Base-by-base conservation (phyloP, 2,797 vertebrate genomes). In the Sarcoramphus papa region DNA sequence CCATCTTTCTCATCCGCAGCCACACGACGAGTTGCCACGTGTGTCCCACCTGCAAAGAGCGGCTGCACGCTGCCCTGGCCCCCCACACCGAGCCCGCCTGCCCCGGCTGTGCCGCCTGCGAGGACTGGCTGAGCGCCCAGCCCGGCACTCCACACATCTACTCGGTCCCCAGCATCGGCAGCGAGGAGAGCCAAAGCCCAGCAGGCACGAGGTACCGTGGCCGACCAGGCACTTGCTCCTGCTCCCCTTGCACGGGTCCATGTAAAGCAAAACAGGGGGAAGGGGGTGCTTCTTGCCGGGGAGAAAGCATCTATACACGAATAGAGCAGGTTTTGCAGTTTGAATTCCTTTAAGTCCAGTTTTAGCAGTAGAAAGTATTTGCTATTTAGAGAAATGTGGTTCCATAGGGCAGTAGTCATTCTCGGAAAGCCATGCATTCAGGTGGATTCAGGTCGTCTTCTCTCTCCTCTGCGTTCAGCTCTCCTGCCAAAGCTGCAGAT, bases 61-160 rank as follows among this genome's bases (percentile, higher is more conserved):
- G 3, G 85, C 64, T 96, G n/a, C 96, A 96, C 24, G 1, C 25
- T 0, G 54, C 50, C 47, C 62, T 69, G 90, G 67, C 48, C 41
- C 35, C 80, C 15, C 4, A 0, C 2, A 1, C 40, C 1, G 35
- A 53, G 73, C 93, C 73, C 3, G 0, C 6, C 0, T 1, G 0
- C 17, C 47, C 0, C 0, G 5, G 50, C 75, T 97, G 96, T 25
- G 8, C 24, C 28, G 0, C 48, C 92, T 96, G 96, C 24, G 14
- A 54, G 90, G 8, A 1, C 28, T 94, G 88, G 92, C 60, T 92
- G 75, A 47, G 51, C 9, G 4, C 43, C 72, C 65, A 12, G 64
- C 76, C 60, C 23, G 5, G 56, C 21, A 27, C 62, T 3, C 23
- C 33, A 1, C 24, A 6, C 51, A 74, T 27, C 47, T 67, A 88